phyloP scores from a whole-genome alignment of 2,888 invertebrate species.

The Byasa hedistus region DNA sequence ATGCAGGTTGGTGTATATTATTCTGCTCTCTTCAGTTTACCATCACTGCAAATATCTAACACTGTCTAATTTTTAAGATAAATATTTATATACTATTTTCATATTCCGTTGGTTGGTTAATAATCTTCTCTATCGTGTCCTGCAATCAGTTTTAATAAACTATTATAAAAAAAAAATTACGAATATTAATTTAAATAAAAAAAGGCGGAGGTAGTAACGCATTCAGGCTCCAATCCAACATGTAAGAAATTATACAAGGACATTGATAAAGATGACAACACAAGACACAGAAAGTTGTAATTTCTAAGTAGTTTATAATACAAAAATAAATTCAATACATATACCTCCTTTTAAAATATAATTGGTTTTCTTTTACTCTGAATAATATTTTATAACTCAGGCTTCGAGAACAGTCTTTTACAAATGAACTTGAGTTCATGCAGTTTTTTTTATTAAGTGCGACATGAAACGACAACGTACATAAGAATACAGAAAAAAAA shows the following conservation, averaged over 20 bases:
- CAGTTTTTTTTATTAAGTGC: too few relatives aligned
- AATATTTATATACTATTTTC: conserved; percentile 5
- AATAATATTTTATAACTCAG: conserved; percentile 5
- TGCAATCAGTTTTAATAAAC: conserved; percentile 18
- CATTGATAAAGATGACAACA: too few relatives aligned
- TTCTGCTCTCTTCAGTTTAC: neutral
- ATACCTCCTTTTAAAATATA: too few relatives aligned
- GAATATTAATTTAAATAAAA: neutral
- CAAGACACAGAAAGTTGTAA: too few relatives aligned
- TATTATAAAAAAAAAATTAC: neutral
- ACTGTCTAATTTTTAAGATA: neutral
- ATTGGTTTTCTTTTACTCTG: too few relatives aligned
- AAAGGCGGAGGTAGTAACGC: neutral
- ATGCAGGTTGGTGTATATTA: too few relatives aligned
- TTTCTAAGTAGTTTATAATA: too few relatives aligned
- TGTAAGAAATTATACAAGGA: too few relatives aligned
- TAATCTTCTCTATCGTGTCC: conserved; percentile 30
- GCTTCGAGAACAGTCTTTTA: conserved; percentile 6
- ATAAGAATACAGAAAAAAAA: neutral
- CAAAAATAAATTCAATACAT: too few relatives aligned
- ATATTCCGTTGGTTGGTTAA: conserved; percentile 6
- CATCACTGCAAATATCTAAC: neutral
- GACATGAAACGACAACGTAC: too few relatives aligned
- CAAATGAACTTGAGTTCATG: too few relatives aligned
- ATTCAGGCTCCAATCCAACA: neutral